A percentile compares a stretch with the other conserved stretches of the same genome.
phyloP scores from a whole-genome alignment of 2,888 invertebrate genomes.

The Panopea generosa region DNA sequence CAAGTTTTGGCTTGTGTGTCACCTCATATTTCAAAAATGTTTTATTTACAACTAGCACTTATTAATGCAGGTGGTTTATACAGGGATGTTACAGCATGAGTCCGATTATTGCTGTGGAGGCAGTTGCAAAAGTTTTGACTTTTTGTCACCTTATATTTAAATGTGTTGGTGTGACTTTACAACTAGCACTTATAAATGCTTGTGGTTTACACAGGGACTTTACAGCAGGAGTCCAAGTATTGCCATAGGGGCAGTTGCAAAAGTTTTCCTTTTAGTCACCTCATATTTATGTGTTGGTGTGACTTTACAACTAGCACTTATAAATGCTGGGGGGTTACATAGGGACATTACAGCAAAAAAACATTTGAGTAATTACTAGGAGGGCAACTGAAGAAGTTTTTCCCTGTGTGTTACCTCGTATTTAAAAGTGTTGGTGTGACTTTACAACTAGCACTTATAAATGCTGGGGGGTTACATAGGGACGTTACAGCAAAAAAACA shows the following conservation, averaged over 20 bases:
- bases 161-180: constrained; percentile 39
- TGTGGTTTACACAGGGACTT: not conserved
- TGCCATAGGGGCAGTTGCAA: too few relatives aligned
- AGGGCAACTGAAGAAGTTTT: too few relatives aligned
- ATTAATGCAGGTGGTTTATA: constrained; percentile 22
- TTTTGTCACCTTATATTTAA: constrained; percentile 48
- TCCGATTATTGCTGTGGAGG: too few relatives aligned
- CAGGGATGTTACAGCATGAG: too few relatives aligned
- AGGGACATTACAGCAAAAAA: too few relatives aligned
- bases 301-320: constrained; percentile 65
- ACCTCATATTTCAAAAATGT: constrained; percentile 39
- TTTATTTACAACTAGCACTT: constrained; percentile 28
- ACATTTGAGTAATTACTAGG: too few relatives aligned
- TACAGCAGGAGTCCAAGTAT: too few relatives aligned
- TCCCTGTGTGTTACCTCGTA: constrained; percentile 51
- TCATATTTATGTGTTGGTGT: constrained; percentile 54
- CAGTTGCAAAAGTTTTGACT: too few relatives aligned
- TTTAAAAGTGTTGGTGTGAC: constrained; percentile 49
- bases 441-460: constrained; percentile 67
- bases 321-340: constrained; percentile 50
- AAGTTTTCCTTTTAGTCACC: too few relatives aligned
- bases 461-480: too few relatives aligned
- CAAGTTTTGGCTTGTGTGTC: too few relatives aligned
- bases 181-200: constrained; percentile 66
- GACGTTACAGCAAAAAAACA: too few relatives aligned